These are phyloP conservation scores for Eidolon helvum DNA, from an alignment of 2,113 vertebrate genomes.

Conservation along the genomic window DNA sequence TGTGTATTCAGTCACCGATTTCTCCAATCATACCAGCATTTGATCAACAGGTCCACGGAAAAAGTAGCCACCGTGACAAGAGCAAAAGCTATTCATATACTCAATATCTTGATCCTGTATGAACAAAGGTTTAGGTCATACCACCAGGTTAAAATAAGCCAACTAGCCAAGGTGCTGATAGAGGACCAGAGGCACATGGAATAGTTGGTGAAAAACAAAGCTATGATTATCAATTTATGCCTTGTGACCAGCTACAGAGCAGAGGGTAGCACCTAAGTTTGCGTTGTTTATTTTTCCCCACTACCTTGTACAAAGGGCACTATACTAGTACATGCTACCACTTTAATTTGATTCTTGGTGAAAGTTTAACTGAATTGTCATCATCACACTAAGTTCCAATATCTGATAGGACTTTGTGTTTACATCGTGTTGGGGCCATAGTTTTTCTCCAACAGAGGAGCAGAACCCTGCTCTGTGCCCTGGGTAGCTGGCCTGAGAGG, in stretches of 20 bases:
- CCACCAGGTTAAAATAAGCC: not conserved
- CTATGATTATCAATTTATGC: no score
- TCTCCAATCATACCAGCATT: not conserved
- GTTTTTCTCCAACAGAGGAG: not conserved
- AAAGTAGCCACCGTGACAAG: not conserved
- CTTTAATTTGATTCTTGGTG: not conserved
- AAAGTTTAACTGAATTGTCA: not conserved
- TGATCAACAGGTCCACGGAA: not conserved
- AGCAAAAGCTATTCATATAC: not conserved
- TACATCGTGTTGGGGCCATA: not conserved
- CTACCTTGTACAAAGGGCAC: not conserved
- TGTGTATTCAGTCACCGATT: not conserved
- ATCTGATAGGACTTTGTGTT: not conserved
- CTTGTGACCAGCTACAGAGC: not conserved
- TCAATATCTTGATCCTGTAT: not conserved
- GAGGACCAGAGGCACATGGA: not conserved
- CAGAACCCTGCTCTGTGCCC: not conserved
- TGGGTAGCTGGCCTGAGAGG: fast-evolving
- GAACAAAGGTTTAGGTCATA: not conserved
- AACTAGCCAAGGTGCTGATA: not conserved
- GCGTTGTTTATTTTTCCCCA: not conserved
- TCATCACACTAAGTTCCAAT: not conserved
- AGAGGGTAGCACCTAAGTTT: not conserved
- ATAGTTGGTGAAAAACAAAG: not conserved
- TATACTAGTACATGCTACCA: not conserved